Base-by-base conservation (phyloP, 2,113 vertebrate genomes). In the Antennarius striatus region DNA sequence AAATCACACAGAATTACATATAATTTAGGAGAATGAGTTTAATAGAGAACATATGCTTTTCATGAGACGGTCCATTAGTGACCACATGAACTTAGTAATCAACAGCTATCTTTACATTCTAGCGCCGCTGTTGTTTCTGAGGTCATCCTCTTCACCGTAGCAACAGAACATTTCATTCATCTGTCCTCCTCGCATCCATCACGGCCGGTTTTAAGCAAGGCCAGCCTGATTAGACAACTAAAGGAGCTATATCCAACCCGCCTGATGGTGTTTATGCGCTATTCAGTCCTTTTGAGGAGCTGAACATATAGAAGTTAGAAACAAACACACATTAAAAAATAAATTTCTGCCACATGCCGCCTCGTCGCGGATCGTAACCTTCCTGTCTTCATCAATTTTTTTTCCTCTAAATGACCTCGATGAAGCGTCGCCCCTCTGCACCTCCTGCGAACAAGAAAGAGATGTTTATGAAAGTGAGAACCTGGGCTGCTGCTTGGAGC, bases 391-490 rank as follows among this genome's bases (percentile, higher is more conserved):
- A 56, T 58, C 58, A 60, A 36, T 36, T 36, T 73, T 80, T 80
- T 80, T 57, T 36, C 62, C 62, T 75, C 66, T 42, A 75, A 69
- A 72, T 48, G 62, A 61, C 43, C 59, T 45, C 57, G 32, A 7
- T 7, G 32, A 36, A 5, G 32, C 63, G 65, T 65, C 48, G 50
- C 59, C 77, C 39, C 72, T 47, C 62, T 43, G 58, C 79, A 47
- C 52, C 50, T 39, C 55, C 58, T 70, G 47, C 77, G 65, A 53
- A 8, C 62, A 63, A 63, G 64, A 73, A 80, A 80, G 81, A 47
- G 65, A 75, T 70, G 63, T 40, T 54, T 53, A 22, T 79, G 69
- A 79, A 80, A 85, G 79, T 51, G 45, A 76, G 85, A 80, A 63
- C 10, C 53, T 51, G 40, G 60, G 55, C 36, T 71, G 70, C 68